Base-by-base conservation (phyloP, 2,888 invertebrate genomes). In the Empis livida region DNA sequence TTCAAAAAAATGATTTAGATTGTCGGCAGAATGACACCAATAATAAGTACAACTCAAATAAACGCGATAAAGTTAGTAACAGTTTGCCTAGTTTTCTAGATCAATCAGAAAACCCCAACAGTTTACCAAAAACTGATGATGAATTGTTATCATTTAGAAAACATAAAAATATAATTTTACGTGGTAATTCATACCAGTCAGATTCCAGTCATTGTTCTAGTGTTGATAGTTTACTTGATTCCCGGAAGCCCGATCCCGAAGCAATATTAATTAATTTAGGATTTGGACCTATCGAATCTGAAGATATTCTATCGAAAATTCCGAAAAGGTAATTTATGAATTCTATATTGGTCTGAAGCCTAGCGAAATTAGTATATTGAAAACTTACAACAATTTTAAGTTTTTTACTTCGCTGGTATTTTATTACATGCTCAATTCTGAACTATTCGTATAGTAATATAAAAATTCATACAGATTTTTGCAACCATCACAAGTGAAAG, bases 211-310 rank as follows among this genome's bases (percentile, higher is more conserved):
- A 76, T 50, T 86, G 86, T 59, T 88, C 88, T 45, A 77, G 82
- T 59, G 84, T 90, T 32, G 82, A 90, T 62, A 87, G 86, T 63
- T 75, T 92, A 44, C 70, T 93, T 57, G 88, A 90, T 57, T 77
- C 86, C 15, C 75, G 93, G 37, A 83, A 81, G 60, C 85, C 88
- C 17, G 91, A 94, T 71, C 92, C 93, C 0, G 92, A 93, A 64
- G 86, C 88, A 46, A 82, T 94, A 47, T 73, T 94, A 27, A 70
- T 88, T 44, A 86, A 83, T 54, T 72, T 88, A 46, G 89, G 89
- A 11, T 88, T 88, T 65, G 87, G 87, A 0, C 85, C 84, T 10
- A 74, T 78, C 48, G 76, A 75, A 55, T 78, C 79, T 50, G 78
- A 79, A 45, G 80, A 80, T 59, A 77, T 80, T 55, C 64, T 81